Conservation (phyloP, 2,797 vertebrate species). For the Rhodeus uyekii region DNA sequence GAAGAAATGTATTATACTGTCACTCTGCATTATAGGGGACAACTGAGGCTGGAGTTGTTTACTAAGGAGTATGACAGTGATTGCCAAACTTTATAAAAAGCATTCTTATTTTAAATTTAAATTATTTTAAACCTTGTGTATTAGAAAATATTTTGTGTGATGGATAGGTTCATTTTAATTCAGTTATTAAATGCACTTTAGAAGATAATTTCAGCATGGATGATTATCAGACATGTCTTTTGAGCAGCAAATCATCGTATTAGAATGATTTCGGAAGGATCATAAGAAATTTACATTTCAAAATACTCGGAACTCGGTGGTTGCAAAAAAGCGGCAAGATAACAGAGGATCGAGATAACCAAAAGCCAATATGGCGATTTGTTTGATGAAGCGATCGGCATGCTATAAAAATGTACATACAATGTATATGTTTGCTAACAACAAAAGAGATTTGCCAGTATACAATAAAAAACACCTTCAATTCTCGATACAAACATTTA, state of each 20-base stretch:
- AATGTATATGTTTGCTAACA: too few species aligned
- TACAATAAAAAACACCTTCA: too few species aligned
- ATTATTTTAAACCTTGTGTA: background rate
- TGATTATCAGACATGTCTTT: background rate
- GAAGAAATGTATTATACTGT: conserved; percentile 52
- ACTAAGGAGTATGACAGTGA: too few species aligned
- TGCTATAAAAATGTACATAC: too few species aligned
- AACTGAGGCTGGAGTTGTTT: background rate
- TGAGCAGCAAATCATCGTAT: background rate
- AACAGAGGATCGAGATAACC: too few species aligned
- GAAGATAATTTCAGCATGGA: background rate
- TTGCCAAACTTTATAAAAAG: background rate
- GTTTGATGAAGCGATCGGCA: too few species aligned
- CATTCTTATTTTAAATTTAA: background rate
- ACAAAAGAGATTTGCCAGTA: too few species aligned
- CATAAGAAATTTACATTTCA: too few species aligned
- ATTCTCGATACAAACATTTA: too few species aligned
- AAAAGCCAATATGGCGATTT: too few species aligned
- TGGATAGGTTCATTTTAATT: background rate
- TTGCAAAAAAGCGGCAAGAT: too few species aligned
- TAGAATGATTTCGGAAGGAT: background rate
- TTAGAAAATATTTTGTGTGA: background rate
- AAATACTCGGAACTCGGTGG: too few species aligned
- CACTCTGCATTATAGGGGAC: conserved; percentile 39
- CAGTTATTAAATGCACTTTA: background rate